Percentiles rank a stretch among this genome's conserved stretches.
These are phyloP conservation scores for Elmis aenea DNA, from an alignment of 2,888 invertebrate genomes.

Conservation along the genomic window DNA sequence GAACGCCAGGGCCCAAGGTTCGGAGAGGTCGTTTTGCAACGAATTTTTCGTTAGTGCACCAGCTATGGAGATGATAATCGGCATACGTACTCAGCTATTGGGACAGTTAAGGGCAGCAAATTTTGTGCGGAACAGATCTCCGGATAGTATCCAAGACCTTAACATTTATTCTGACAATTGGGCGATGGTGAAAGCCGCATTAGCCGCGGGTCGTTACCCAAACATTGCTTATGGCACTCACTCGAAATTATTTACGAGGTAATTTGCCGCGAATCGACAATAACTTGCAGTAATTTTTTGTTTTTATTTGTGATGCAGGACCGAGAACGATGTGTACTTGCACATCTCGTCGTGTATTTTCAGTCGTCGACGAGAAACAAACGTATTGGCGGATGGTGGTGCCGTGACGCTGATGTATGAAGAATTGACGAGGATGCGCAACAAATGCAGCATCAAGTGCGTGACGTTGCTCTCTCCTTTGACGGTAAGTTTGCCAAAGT, in stretches of 20 bases:
- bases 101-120: slow-evolving; percentile 74
- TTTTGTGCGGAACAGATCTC: slow-evolving; percentile 61
- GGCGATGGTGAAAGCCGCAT: slow-evolving; percentile 86
- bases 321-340: slow-evolving; percentile 58
- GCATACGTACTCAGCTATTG: slow-evolving; percentile 76
- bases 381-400: slow-evolving; percentile 68
- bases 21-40: slow-evolving; percentile 67
- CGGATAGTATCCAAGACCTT: slow-evolving; percentile 68
- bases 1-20: slow-evolving; percentile 56
- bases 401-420: slow-evolving; percentile 84
- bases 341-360: slow-evolving; percentile 50
- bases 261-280: slow-evolving; percentile 8
- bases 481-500: slow-evolving; percentile 61
- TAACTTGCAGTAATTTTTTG: background rate
- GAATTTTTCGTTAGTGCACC: slow-evolving; percentile 72
- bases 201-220: slow-evolving; percentile 87
- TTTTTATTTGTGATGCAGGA: slow-evolving; percentile 45
- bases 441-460: slow-evolving; percentile 68
- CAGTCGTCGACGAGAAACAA: slow-evolving; percentile 32
- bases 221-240: slow-evolving; percentile 73
- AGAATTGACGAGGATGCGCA: slow-evolving; percentile 70
- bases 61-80: slow-evolving; percentile 86
- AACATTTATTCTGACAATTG: slow-evolving; percentile 82
- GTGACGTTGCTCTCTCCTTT: slow-evolving; percentile 78
- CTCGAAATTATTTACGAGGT: slow-evolving; percentile 51